Evolutionary conservation across 1,140 invertebrate species (phyloP).

Genomic region (Proctacanthus coquilletti): DNA sequence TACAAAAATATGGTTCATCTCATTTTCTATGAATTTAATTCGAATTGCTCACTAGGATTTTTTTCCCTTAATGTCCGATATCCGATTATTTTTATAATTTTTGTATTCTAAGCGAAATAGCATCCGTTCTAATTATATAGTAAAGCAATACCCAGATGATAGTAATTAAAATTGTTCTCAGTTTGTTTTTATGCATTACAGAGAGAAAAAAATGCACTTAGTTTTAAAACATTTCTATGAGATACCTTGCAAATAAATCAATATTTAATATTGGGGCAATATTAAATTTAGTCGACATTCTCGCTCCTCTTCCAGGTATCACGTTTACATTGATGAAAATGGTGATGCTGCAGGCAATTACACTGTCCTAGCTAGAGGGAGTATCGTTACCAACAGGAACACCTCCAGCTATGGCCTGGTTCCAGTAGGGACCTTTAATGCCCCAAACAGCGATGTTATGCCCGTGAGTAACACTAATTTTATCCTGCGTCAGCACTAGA

Average conservation of each 20-base stretch:
- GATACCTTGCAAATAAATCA: background rate
- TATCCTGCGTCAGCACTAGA: background rate
- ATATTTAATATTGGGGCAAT: background rate
- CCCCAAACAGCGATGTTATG: constrained; percentile 32
- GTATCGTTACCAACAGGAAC: constrained; percentile 17
- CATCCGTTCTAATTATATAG: no score
- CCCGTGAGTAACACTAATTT: constrained; percentile 35
- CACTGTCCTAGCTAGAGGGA: constrained; percentile 55
- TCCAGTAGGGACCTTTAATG: constrained; percentile 50
- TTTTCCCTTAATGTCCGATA: no score
- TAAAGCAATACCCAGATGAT: no score
- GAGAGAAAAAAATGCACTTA: no score
- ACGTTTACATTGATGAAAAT: constrained; percentile 83
- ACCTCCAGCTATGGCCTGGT: constrained; percentile 51
- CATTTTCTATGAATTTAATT: no score
- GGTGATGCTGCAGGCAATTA: constrained; percentile 95
- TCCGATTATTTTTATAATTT: no score
- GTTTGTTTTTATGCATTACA: no score
- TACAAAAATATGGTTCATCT: no score
- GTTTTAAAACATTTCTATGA: constrained; percentile 2
- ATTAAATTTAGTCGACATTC: background rate
- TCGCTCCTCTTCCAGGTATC: constrained; percentile 42
- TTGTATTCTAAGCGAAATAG: no score
- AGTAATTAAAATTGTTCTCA: no score
- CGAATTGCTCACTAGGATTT: no score